These are phyloP conservation scores for Colius striatus DNA, from an alignment of 2,113 vertebrate genomes.

Conservation along the genomic window DNA sequence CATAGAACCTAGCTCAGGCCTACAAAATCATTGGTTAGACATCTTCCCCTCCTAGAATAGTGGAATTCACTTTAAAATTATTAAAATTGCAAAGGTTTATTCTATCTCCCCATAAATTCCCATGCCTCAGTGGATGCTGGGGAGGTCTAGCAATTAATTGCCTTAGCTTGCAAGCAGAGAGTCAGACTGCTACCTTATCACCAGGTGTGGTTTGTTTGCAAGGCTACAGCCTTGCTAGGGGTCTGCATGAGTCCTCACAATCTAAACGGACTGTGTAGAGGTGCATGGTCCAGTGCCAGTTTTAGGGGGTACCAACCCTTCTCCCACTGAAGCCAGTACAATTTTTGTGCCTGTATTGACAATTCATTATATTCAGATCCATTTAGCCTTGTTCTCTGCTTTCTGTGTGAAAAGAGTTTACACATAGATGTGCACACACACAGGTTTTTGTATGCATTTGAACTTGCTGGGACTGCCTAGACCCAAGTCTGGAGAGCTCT, in stretches of 20 bases:
- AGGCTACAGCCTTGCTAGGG: not conserved
- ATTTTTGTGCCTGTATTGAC: not conserved
- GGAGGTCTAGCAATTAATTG: not conserved
- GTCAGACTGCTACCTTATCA: not conserved
- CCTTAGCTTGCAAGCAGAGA: not conserved
- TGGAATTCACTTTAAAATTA: not conserved
- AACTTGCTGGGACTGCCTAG: not conserved
- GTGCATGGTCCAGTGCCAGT: fast-evolving
- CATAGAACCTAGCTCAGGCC: not conserved
- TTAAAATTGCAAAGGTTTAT: not conserved
- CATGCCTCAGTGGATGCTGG: not conserved
- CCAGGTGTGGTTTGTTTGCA: not conserved
- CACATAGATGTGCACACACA: fast-evolving
- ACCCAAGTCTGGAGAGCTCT: not conserved
- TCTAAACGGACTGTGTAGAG: not conserved
- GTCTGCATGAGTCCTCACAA: not conserved
- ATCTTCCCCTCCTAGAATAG: not conserved
- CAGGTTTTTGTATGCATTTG: not conserved
- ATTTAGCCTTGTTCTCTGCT: not conserved
- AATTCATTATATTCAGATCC: not conserved
- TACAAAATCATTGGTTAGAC: not conserved
- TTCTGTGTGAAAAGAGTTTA: not conserved
- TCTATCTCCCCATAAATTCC: not conserved
- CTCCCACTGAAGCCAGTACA: not conserved
- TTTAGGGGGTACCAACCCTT: not conserved